These are phyloP conservation scores for Hylaeus volcanicus DNA, from an alignment of 1,140 invertebrate species.

Conservation along the genomic window DNA sequence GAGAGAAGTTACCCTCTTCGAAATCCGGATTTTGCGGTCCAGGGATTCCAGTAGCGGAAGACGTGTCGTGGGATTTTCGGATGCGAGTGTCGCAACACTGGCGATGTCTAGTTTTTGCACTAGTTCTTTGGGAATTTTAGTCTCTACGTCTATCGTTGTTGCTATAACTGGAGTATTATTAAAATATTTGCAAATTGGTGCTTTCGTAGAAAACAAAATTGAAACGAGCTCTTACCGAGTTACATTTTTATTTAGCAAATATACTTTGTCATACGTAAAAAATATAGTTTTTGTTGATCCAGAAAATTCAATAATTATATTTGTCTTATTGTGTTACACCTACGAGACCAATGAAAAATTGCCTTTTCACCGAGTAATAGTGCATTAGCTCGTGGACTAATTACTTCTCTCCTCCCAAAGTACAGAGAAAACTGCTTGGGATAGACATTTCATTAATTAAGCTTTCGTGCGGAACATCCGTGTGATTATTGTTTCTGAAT, in stretches of 20 bases:
- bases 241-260: too few species aligned
- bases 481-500: constrained; percentile 19
- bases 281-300: too few species aligned
- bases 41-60: constrained; percentile 46
- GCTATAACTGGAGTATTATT: too few species aligned
- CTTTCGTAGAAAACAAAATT: too few species aligned
- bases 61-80: constrained; percentile 56
- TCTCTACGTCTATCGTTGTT: too few species aligned
- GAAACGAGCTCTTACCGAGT: too few species aligned
- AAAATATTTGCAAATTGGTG: too few species aligned
- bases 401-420: not conserved
- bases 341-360: not conserved
- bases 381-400: constrained; percentile 1
- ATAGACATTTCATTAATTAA: constrained; percentile 36
- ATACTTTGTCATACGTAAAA: too few species aligned
- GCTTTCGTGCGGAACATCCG: constrained; percentile 3
- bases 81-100: constrained; percentile 18
- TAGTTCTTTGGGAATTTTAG: not conserved
- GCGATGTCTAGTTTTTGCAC: constrained; percentile 25
- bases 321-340: not conserved
- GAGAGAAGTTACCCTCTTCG: constrained; percentile 54
- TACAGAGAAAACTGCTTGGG: not conserved
- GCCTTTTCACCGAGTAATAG: not conserved
- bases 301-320: too few species aligned
- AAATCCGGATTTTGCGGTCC: constrained; percentile 66